phyloP scores from a whole-genome alignment of 2,797 vertebrate species.

The Sorex maritimensis region DNA sequence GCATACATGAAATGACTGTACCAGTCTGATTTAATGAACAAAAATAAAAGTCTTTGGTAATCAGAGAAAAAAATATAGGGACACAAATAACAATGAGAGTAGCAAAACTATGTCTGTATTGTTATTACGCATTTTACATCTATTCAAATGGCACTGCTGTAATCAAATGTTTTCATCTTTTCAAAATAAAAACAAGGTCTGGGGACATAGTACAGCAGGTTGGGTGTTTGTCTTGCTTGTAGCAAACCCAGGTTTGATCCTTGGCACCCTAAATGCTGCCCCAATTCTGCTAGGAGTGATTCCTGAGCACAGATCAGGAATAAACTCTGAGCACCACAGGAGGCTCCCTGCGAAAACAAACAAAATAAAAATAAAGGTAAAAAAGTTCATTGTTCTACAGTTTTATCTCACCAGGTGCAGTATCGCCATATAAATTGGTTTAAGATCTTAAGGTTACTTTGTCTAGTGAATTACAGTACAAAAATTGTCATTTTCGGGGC shows the following conservation, averaged over 20 bases:
- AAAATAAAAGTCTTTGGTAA: background rate
- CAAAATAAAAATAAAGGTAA: too few species aligned
- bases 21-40: conserved; percentile 40
- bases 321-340: too few species aligned
- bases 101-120: background rate
- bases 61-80: background rate
- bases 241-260: too few species aligned
- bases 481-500: background rate
- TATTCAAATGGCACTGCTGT: background rate
- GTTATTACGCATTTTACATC: conserved; percentile 30
- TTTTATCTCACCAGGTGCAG: background rate
- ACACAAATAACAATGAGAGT: background rate
- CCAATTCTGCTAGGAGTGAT: too few species aligned
- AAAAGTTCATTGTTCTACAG: conserved; percentile 41
- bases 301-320: too few species aligned
- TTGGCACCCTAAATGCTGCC: too few species aligned
- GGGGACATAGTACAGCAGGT: too few species aligned
- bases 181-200: background rate
- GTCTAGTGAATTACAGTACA: conserved; percentile 48
- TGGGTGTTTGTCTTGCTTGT: too few species aligned
- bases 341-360: too few species aligned
- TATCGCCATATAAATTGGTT: conserved; percentile 7
- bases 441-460: conserved; percentile 46
- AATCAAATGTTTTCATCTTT: conserved; percentile 41
- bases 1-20: background rate